phyloP scores from a whole-genome alignment of 1,140 invertebrate species.

The Babylonia areolata region DNA sequence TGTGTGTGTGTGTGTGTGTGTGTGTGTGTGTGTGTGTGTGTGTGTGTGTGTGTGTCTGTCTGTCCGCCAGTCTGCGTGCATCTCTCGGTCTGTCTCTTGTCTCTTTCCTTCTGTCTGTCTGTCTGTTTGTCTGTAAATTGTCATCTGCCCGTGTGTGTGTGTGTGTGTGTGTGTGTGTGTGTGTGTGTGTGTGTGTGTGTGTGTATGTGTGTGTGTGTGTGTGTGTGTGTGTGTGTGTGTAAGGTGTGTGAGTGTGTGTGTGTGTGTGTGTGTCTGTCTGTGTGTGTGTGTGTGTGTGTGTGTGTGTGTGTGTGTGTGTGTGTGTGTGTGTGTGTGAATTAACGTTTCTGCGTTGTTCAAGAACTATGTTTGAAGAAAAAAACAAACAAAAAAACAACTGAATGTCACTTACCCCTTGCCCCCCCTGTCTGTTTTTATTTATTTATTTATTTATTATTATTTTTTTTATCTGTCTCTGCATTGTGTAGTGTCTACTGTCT shows the following conservation, averaged over 20 bases:
- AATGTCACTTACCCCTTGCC: too few relatives aligned
- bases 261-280: slow-evolving; percentile 18
- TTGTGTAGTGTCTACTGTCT: neutral
- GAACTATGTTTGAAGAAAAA: too few relatives aligned
- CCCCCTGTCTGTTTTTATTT: too few relatives aligned
- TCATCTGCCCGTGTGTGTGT: neutral
- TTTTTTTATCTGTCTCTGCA: neutral
- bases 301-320: slow-evolving; percentile 21
- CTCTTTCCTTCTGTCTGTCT: neutral
- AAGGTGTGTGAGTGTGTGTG: neutral
- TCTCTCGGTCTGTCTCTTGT: neutral
- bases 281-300: slow-evolving; percentile 21
- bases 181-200: too few relatives aligned
- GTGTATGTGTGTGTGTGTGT: neutral
- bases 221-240: neutral
- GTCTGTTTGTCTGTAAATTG: neutral
- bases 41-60: neutral
- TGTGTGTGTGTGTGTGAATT: too few relatives aligned
- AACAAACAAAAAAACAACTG: too few relatives aligned
- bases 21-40: slow-evolving; percentile 10
- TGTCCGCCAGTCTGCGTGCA: neutral
- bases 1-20: neutral
- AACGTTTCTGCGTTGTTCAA: too few relatives aligned
- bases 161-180: slow-evolving; percentile 3
- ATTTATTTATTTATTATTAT: neutral